phyloP scores from a whole-genome alignment of 1,140 invertebrate genomes.

The Harlomillsia oculata region DNA sequence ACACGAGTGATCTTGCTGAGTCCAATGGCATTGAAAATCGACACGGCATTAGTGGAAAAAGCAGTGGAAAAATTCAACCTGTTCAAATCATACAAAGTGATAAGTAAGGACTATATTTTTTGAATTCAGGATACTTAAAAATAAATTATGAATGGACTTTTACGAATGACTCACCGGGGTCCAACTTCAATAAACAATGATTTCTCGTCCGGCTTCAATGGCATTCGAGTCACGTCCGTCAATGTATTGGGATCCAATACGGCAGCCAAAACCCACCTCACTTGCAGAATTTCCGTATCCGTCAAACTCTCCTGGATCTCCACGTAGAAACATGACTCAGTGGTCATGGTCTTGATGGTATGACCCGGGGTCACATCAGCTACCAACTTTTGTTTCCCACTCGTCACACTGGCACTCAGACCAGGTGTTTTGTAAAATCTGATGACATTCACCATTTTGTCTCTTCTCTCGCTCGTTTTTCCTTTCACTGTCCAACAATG shows the following conservation, averaged over 20 bases:
- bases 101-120: background rate
- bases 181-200: conserved; percentile 63
- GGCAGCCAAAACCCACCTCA: conserved; percentile 61
- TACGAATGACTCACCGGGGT: conserved; percentile 50
- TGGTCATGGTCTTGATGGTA: conserved; percentile 46
- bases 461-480: too few species aligned
- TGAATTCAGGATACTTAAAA: background rate
- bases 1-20: conserved; percentile 61
- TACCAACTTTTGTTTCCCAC: conserved; percentile 35
- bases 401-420: conserved; percentile 34
- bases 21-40: conserved; percentile 76
- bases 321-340: conserved; percentile 72
- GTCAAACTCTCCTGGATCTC: conserved; percentile 49
- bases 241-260: conserved; percentile 51
- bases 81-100: too few species aligned
- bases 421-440: conserved; percentile 38
- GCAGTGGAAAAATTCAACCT: conserved; percentile 89
- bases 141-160: background rate
- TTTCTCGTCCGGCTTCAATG: conserved; percentile 40
- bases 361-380: conserved; percentile 24
- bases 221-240: conserved; percentile 37
- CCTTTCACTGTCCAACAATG: background rate
- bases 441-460: conserved; percentile 38
- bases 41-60: conserved; percentile 88
- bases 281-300: conserved; percentile 47